These are phyloP conservation scores for Rugalucina vietnamica DNA, from an alignment of 2,888 invertebrate genomes.

Conservation along the genomic window DNA sequence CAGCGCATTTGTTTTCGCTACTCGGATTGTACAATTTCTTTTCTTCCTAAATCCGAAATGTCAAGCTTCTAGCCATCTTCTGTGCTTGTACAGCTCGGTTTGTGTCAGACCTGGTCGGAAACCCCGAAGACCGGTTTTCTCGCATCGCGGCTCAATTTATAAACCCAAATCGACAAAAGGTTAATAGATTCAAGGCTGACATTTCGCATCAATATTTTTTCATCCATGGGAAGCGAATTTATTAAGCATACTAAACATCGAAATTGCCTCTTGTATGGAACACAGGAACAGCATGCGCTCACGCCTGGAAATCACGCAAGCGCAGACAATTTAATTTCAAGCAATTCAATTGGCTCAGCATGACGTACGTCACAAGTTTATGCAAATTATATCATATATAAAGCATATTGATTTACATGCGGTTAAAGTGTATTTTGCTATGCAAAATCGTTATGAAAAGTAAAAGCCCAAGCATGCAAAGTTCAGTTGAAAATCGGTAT, in stretches of 20 bases:
- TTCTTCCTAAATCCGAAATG: no score
- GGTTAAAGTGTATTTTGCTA: conserved; percentile 14
- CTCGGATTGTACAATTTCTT: no score
- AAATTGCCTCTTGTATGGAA: conserved; percentile 22
- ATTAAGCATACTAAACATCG: conserved; percentile 26
- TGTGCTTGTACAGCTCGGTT: no score
- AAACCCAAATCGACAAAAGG: conserved; percentile 43
- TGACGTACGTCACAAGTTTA: conserved; percentile 44
- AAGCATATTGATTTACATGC: conserved; percentile 52
- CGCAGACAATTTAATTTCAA: conserved; percentile 58
- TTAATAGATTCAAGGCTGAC: conserved; percentile 61
- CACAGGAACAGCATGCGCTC: conserved; percentile 23
- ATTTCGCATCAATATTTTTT: conserved; percentile 62
- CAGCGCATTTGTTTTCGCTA: no score
- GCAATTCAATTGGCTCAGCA: conserved; percentile 46
- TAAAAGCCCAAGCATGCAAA: background rate
- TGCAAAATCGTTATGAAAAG: conserved; percentile 2
- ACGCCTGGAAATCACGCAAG: conserved; percentile 41
- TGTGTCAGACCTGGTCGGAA: no score
- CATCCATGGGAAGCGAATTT: conserved; percentile 41
- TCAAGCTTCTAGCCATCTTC: no score
- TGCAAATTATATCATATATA: conserved; percentile 64
- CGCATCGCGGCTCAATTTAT: no score
- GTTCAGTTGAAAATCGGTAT: no score
- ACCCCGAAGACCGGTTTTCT: no score